phyloP scores from a whole-genome alignment of 2,113 vertebrate species.

The Phrynosoma platyrhinos region DNA sequence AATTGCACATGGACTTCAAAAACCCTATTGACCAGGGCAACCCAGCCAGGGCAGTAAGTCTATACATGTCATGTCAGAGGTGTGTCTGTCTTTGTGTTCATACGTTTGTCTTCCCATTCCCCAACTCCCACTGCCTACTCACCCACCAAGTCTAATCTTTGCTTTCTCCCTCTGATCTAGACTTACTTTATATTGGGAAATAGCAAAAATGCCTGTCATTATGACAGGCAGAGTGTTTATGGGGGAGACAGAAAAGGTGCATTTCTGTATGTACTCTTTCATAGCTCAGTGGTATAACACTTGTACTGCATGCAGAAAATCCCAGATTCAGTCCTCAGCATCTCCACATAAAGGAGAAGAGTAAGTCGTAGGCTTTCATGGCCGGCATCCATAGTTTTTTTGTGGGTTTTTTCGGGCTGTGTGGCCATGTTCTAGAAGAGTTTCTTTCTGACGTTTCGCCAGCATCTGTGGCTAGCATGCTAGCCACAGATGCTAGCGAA shows the following conservation, averaged over 20 bases:
- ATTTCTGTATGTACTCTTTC: not conserved
- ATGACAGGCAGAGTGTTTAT: not conserved
- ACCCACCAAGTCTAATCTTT: fast-evolving
- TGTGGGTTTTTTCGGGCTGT: no score
- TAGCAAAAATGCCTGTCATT: not conserved
- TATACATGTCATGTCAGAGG: slow-evolving; percentile 73
- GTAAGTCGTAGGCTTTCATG: no score
- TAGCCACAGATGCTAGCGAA: no score
- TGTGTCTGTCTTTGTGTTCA: slow-evolving; percentile 72
- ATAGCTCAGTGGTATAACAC: not conserved
- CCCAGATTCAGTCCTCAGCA: no score
- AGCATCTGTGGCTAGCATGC: no score
- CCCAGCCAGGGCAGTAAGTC: slow-evolving; percentile 92
- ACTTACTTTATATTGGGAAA: not conserved
- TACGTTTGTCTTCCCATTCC: slow-evolving; percentile 30
- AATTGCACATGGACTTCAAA: slow-evolving; percentile 94
- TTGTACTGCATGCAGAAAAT: no score
- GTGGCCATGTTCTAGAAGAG: no score
- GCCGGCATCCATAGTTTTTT: no score
- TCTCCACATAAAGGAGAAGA: not conserved
- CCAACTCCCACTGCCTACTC: not conserved
- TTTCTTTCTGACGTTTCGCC: no score
- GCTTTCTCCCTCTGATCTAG: not conserved
- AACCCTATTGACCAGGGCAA: slow-evolving; percentile 96
- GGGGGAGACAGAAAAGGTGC: not conserved